Evolutionary conservation across 2,888 invertebrate species (phyloP).

Genomic region (Diarsia dahlii): DNA sequence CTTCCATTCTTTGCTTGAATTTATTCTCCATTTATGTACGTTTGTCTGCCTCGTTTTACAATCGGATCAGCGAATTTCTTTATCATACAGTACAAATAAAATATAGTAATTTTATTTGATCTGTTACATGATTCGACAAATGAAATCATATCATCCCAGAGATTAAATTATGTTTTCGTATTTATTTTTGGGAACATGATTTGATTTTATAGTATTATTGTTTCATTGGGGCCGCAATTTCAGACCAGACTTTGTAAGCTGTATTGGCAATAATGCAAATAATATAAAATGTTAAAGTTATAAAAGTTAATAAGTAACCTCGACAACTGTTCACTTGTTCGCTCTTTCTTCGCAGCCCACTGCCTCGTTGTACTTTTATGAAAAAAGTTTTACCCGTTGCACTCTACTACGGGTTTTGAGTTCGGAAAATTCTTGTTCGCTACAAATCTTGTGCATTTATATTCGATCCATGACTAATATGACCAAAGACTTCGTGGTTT

Average conservation of each 20-base stretch:
- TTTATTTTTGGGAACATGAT: constrained; percentile 33
- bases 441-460: constrained; percentile 68
- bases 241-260: constrained; percentile 35
- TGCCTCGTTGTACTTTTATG: constrained; percentile 87
- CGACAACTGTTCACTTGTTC: constrained; percentile 84
- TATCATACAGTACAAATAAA: constrained; percentile 16
- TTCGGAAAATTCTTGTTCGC: constrained; percentile 77
- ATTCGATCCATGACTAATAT: neutral
- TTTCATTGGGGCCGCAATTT: constrained; percentile 32
- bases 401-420: constrained; percentile 77
- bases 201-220: constrained; percentile 7
- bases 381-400: constrained; percentile 87
- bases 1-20: constrained; percentile 69
- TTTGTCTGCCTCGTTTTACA: constrained; percentile 44
- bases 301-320: constrained; percentile 87
- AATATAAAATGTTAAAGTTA: constrained; percentile 81
- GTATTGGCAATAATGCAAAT: constrained; percentile 70
- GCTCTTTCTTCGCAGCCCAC: constrained; percentile 82
- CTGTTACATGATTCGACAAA: constrained; percentile 33
- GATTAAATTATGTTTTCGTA: constrained; percentile 37
- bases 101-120: constrained; percentile 11
- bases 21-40: constrained; percentile 65
- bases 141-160: constrained; percentile 36
- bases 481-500: neutral
- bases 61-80: constrained; percentile 19